Percentiles rank a stretch among this genome's conserved stretches.
phyloP scores from a whole-genome alignment of 2,888 invertebrate species.

The Linnaemya vulpina region DNA sequence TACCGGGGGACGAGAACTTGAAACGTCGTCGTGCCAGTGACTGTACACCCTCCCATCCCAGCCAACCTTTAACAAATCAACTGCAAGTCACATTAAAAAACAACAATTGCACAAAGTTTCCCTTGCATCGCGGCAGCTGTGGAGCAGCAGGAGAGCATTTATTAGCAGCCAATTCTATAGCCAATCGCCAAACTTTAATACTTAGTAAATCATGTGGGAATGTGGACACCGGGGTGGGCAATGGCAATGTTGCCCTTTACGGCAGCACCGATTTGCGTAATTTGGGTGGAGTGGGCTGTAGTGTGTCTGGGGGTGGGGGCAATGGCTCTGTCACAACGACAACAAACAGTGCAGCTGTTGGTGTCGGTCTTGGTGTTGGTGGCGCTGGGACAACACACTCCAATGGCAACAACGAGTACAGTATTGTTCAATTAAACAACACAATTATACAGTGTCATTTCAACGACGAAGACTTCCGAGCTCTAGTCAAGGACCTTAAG shows the following conservation, averaged over 20 bases:
- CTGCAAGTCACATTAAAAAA: slow-evolving; percentile 81
- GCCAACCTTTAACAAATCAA: slow-evolving; percentile 77
- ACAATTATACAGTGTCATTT: slow-evolving; percentile 83
- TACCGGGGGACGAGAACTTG: slow-evolving; percentile 74
- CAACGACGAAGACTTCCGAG: slow-evolving; percentile 82
- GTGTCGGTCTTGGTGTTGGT: slow-evolving; percentile 61
- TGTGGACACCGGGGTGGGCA: slow-evolving; percentile 77
- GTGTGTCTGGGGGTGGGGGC: slow-evolving; percentile 65
- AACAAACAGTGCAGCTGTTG: slow-evolving; percentile 65
- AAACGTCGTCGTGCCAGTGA: slow-evolving; percentile 80
- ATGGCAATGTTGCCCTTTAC: slow-evolving; percentile 72
- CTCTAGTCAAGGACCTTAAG: slow-evolving; percentile 82
- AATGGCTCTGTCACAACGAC: slow-evolving; percentile 71
- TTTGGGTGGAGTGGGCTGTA: slow-evolving; percentile 68
- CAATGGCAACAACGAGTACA: slow-evolving; percentile 82
- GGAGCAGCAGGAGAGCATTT: slow-evolving; percentile 81
- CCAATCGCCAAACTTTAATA: slow-evolving; percentile 82
- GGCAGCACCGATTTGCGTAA: slow-evolving; percentile 76
- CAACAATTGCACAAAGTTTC: slow-evolving; percentile 78
- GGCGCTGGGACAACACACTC: slow-evolving; percentile 64
- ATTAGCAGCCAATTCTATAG: slow-evolving; percentile 81
- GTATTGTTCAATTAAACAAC: slow-evolving; percentile 82
- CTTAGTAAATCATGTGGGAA: slow-evolving; percentile 82
- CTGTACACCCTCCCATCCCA: slow-evolving; percentile 76
- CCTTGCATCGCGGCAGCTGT: slow-evolving; percentile 81